Evolutionary conservation across 2,113 vertebrate species (phyloP).

Genomic region (Indicator indicator): DNA sequence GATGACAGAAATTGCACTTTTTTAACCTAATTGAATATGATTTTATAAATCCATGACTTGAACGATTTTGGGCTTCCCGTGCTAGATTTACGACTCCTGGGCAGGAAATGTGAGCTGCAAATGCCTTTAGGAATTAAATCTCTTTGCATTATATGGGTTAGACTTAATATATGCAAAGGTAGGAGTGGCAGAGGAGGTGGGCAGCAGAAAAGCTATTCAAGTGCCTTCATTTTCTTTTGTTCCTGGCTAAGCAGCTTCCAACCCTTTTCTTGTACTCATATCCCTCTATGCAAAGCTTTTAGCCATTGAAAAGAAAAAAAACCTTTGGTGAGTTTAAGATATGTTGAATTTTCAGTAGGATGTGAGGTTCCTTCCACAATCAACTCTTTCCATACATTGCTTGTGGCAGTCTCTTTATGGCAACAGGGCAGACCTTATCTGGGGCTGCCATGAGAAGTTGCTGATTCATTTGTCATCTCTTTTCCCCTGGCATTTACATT

Average conservation of each 20-base stretch:
- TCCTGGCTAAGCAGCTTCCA: neutral
- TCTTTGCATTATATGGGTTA: neutral
- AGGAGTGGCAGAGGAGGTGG: neutral
- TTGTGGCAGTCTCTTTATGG: constrained; percentile 9
- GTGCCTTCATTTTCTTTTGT: neutral
- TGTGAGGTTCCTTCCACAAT: neutral
- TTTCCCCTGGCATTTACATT: neutral
- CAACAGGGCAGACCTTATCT: neutral
- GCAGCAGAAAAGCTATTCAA: neutral
- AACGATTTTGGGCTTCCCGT: constrained; percentile 81
- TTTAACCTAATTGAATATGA: constrained; percentile 90
- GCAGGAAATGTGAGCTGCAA: constrained; percentile 49
- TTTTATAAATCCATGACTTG: constrained; percentile 92
- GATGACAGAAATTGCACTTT: constrained; percentile 99
- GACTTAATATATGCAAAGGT: neutral
- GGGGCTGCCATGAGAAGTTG: constrained; percentile 13
- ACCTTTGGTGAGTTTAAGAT: neutral
- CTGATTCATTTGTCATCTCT: constrained; percentile 43
- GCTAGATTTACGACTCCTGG: constrained; percentile 72
- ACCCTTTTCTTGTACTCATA: neutral
- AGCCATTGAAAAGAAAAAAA: neutral
- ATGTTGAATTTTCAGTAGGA: neutral
- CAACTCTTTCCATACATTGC: neutral
- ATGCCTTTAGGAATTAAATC: constrained; percentile 45
- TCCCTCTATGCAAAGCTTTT: neutral